Conservation (phyloP, 2,113 vertebrate genomes). For the Pao palembangensis region DNA sequence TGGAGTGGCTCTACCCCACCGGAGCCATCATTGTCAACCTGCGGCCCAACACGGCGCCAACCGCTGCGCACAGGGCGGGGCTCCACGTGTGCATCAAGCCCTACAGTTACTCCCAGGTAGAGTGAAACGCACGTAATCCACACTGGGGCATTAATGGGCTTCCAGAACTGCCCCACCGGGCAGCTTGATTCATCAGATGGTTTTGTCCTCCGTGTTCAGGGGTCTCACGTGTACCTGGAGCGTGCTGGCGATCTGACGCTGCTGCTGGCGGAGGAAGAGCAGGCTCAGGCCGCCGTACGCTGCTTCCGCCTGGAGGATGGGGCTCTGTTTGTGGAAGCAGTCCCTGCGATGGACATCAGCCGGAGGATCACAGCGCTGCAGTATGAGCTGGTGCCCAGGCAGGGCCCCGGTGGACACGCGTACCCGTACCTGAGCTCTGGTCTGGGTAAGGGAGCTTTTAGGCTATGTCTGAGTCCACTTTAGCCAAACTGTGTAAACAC, state of each 20-base stretch:
- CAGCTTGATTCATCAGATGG: not conserved
- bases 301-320: constrained; percentile 84
- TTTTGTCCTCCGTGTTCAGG: constrained; percentile 47
- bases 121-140: no score
- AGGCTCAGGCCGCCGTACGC: constrained; percentile 66
- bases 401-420: constrained; percentile 69
- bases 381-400: constrained; percentile 81
- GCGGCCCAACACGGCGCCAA: constrained; percentile 80
- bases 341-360: constrained; percentile 86
- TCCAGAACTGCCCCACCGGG: not conserved
- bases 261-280: constrained; percentile 80
- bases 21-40: constrained; percentile 92
- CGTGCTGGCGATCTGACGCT: constrained; percentile 84
- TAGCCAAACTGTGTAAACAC: no score
- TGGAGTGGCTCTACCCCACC: constrained; percentile 95
- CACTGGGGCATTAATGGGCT: no score
- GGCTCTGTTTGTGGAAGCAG: constrained; percentile 89
- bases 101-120: constrained; percentile 75
- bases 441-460: constrained; percentile 38
- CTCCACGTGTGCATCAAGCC: constrained; percentile 89
- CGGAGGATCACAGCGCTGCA: constrained; percentile 89
- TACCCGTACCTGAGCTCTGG: constrained; percentile 54
- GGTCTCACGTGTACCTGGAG: constrained; percentile 91
- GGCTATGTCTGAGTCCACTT: no score
- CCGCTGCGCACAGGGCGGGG: constrained; percentile 52